Evolutionary conservation across 1,140 invertebrate genomes (phyloP).

Genomic region (Melipona quadrifasciata): DNA sequence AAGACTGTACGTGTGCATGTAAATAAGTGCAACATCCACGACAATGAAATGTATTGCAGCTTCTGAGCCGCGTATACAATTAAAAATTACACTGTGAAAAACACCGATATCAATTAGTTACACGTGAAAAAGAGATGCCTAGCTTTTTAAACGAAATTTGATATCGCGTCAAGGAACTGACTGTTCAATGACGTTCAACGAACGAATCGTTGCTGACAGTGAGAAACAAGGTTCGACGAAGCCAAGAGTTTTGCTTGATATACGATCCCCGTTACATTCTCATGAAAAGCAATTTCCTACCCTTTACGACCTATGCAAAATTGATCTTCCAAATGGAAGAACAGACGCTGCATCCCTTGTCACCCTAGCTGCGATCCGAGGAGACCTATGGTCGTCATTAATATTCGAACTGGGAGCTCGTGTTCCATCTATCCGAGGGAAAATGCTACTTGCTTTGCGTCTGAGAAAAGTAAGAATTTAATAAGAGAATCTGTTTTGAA

Average conservation of each 20-base stretch:
- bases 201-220: background rate
- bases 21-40: too few species aligned
- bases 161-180: background rate
- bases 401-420: conserved; percentile 35
- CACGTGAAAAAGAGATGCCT: too few species aligned
- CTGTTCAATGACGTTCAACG: background rate
- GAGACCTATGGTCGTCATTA: conserved; percentile 44
- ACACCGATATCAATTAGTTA: too few species aligned
- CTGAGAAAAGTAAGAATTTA: background rate
- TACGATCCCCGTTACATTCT: conserved; percentile 23
- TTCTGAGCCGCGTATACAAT: too few species aligned
- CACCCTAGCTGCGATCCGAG: background rate
- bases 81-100: too few species aligned
- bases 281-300: conserved; percentile 32
- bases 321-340: conserved; percentile 42
- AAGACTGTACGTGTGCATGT: too few species aligned
- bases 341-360: conserved; percentile 37
- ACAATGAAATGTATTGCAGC: too few species aligned
- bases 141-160: background rate
- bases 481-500: too few species aligned
- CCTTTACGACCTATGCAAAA: conserved; percentile 51
- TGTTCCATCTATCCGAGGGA: background rate
- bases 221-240: background rate
- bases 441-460: background rate
- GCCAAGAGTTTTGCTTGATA: background rate